Conservation (phyloP, 2,888 invertebrate genomes). For the Aelia acuminata region DNA sequence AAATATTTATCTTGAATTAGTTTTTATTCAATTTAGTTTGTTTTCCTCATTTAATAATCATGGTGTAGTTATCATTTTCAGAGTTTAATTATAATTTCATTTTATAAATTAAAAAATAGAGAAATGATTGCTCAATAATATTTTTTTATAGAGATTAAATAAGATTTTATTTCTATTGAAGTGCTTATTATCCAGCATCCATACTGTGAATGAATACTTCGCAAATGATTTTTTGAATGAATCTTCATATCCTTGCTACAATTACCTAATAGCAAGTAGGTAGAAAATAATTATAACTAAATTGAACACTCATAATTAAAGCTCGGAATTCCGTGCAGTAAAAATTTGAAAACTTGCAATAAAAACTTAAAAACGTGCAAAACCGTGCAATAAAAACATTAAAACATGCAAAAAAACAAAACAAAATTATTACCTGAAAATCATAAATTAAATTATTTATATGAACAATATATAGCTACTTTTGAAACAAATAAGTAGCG, state of each 20-base stretch:
- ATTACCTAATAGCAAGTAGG: not conserved
- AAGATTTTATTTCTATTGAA: not conserved
- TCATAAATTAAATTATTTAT: too few relatives aligned
- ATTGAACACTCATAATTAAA: too few relatives aligned
- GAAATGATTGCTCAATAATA: conserved; percentile 23
- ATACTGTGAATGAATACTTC: not conserved
- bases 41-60: not conserved
- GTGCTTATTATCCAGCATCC: not conserved
- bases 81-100: not conserved
- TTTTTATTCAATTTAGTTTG: too few relatives aligned
- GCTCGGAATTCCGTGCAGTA: too few relatives aligned
- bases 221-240: not conserved
- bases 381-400: too few relatives aligned
- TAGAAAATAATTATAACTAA: too few relatives aligned
- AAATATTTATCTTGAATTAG: not conserved
- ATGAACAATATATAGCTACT: too few relatives aligned
- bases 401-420: too few relatives aligned
- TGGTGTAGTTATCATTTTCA: not conserved
- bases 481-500: too few relatives aligned
- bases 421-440: too few relatives aligned
- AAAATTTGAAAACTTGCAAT: too few relatives aligned
- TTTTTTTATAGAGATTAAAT: not conserved
- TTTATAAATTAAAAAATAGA: not conserved
- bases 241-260: not conserved
- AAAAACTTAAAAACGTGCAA: too few relatives aligned